Conservation (phyloP, 2,888 invertebrate genomes). For the Ommatoiulus sabulosus region DNA sequence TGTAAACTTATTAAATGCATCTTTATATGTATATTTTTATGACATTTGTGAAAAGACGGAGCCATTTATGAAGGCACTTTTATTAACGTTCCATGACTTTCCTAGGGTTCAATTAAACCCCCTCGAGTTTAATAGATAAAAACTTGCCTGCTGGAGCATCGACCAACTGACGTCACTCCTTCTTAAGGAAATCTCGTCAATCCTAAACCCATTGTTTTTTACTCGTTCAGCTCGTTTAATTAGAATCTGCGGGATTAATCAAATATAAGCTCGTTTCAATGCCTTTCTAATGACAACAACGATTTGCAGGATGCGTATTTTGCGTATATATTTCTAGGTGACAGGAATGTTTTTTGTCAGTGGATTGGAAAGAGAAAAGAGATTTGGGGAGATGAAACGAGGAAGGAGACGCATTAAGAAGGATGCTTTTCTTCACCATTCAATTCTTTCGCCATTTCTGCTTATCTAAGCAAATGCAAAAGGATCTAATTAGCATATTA, state of each 20-base stretch:
- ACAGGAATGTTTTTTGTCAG: slow-evolving; percentile 7
- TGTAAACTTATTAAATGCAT: too few species aligned
- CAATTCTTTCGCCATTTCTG: slow-evolving; percentile 43
- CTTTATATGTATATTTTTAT: too few species aligned
- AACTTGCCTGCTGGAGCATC: background rate
- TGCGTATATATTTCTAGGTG: slow-evolving; percentile 13
- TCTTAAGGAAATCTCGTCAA: background rate
- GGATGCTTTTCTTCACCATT: slow-evolving; percentile 35
- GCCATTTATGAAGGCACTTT: too few species aligned
- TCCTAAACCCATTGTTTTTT: slow-evolving; percentile 26
- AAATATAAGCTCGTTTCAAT: slow-evolving; percentile 31
- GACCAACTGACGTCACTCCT: background rate
- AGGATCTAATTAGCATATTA: slow-evolving; percentile 43
- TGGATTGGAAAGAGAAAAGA: slow-evolving; percentile 2
- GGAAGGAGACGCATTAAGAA: slow-evolving; percentile 29
- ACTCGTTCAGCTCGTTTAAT: background rate
- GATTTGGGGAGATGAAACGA: slow-evolving; percentile 17
- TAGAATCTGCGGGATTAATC: slow-evolving; percentile 26
- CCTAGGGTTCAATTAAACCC: background rate
- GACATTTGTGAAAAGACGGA: too few species aligned
- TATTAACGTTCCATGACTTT: background rate
- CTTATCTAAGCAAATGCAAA: slow-evolving; percentile 43
- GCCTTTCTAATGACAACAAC: slow-evolving; percentile 43
- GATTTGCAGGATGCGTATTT: slow-evolving; percentile 31
- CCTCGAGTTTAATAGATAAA: background rate